Evolutionary conservation across 2,888 invertebrate species (phyloP), one percentile per base, ranked within the genome.

Genomic region (Helicoverpa assulta): DNA sequence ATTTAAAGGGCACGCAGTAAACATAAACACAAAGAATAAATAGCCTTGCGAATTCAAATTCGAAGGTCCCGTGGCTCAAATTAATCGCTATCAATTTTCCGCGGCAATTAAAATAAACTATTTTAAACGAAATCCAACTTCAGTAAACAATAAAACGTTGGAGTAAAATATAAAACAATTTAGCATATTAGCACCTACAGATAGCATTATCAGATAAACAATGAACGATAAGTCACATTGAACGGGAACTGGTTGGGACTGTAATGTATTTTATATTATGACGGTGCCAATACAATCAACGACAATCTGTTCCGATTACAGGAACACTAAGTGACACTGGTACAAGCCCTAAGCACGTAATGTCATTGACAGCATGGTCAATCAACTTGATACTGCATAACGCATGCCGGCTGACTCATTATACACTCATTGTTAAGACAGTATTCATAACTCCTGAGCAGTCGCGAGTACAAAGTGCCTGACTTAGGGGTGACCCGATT

Each of bases 291-390:
- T 67, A 63, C 47, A 73, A 72, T 78, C 67, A 57, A 8, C 33
- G 47, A 47, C 74, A 55, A 79, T 79, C 69, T 19, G 59, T 66
- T 64, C 56, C 62, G 53, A 56, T 70, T 59, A 75, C 65, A 67
- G 63, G 51, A 57, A 57, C 56, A 65, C 52, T 64, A 66, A 80
- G 40, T 71, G 67, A 58, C 71, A 54, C 52, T 47, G 29, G 65
- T 29, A 57, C 64, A 47, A 60, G 61, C 69, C 60, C 67, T 77
- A 70, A 75, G 75, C 66, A 61, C 59, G 61, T 72, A 74, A 69
- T 81, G 80, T 68, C 74, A 82, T 80, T 80, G 77, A 82, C 80
- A 80, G 73, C 58, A 47, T 76, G 80, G 80, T 82, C 82, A 81
- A 80, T 81, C 80, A 82, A 81, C 76, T 69, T 74, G 72, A 74